Evolutionary conservation across 2,888 invertebrate species (phyloP), one percentile per base, ranked within the genome.

Genomic region (Ormia ochracea): DNA sequence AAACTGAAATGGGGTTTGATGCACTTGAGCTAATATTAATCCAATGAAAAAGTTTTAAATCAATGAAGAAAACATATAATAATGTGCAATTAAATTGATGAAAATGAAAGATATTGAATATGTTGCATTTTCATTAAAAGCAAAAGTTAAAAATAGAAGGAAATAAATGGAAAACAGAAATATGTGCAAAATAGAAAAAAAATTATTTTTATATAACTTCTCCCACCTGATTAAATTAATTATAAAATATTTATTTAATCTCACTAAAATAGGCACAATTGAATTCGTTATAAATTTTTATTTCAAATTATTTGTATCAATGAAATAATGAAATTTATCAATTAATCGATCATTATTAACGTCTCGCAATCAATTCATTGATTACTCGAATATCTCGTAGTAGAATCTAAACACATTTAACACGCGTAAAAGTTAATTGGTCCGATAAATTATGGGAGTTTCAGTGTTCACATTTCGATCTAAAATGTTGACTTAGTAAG

Each of bases 1-100:
- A 94, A 92, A 94, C 95, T 91, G 95, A 95, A 92, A 96, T 95
- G 91, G 96, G 96, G 91, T 94, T 94, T 90, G 90, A 89, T 91
- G 96, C 96, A 91, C 94, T 94, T 88, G 90, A 87, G 91, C 92
- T 93, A 91, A 92, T 93, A 92, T 91, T 91, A 91, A 90, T 90
- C 90, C 68, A 75, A 89, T 50, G 90, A 90, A 88, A 82, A 85
- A 84, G 84, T 83, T 83, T 82, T 84, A 52, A 59, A 68, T 72
- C 36, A 59, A 41, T 50, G n/a, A 12, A 26, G 54, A 54, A 69
- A 14, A 81, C 63, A 84, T 65, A 59, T 58, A 75, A 54, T 70
- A 82, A 76, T 79, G 50, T 78, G 74, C 76, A 83, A 82, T 83
- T 82, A 75, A 59, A 69, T 83, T 78, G 19, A 58, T 31, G 3